These are phyloP conservation scores for Cheumatopsyche charites DNA, from an alignment of 1,140 invertebrate genomes.

Conservation along the genomic window DNA sequence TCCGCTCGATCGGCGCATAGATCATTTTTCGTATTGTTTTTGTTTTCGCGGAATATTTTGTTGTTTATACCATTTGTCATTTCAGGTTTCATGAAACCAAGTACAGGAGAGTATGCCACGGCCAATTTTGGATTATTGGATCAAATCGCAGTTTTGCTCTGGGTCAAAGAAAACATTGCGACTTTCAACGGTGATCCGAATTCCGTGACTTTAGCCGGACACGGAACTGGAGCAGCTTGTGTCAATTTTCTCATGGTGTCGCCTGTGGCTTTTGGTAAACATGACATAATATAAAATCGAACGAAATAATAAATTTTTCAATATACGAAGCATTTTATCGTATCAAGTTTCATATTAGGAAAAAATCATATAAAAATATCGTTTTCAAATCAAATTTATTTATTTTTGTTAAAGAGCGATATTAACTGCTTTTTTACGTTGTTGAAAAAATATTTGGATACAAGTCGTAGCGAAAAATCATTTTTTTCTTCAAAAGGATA, in stretches of 20 bases:
- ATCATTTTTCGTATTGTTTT: not conserved
- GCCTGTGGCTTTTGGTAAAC: slow-evolving; percentile 72
- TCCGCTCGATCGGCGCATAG: not conserved
- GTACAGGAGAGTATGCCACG: slow-evolving; percentile 69
- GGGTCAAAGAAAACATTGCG: slow-evolving; percentile 85
- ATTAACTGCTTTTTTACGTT: too few relatives aligned
- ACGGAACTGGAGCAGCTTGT: slow-evolving; percentile 92
- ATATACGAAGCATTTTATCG: too few relatives aligned
- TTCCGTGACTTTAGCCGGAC: slow-evolving; percentile 88
- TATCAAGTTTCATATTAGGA: too few relatives aligned
- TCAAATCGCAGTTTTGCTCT: slow-evolving; percentile 84
- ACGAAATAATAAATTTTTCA: not conserved
- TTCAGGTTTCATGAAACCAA: slow-evolving; percentile 80
- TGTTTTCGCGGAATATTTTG: not conserved
- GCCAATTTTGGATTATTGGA: slow-evolving; percentile 90
- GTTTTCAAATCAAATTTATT: too few relatives aligned
- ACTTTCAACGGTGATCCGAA: slow-evolving; percentile 85
- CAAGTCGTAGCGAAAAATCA: too few relatives aligned
- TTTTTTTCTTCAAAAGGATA: too few relatives aligned
- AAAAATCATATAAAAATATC: not conserved
- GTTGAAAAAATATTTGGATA: too few relatives aligned
- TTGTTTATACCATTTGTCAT: slow-evolving; percentile 38
- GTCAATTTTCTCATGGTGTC: slow-evolving; percentile 89
- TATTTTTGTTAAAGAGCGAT: too few relatives aligned
- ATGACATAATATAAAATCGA: not conserved